Percentiles rank a stretch among this genome's conserved stretches.
phyloP scores from a whole-genome alignment of 1,140 invertebrate species.

The Globodera rostochiensis region DNA sequence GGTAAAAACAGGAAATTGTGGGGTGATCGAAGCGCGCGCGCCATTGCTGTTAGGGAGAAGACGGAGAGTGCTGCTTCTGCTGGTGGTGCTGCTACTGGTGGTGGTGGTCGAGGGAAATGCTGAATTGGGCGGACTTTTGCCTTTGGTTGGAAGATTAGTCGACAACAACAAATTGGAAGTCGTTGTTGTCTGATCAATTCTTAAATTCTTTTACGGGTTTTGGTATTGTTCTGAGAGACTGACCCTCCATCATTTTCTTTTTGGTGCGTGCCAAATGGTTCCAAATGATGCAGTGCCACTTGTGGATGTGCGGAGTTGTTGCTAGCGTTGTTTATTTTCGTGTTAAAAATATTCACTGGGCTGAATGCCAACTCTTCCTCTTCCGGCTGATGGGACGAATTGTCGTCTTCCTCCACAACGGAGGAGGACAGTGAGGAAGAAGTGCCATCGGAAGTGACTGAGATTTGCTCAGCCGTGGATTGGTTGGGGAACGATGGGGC shows the following conservation, averaged over 20 bases:
- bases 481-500: neutral
- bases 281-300: neutral
- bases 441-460: neutral
- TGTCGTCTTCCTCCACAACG: neutral
- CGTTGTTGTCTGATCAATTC: neutral
- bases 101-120: neutral
- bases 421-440: neutral
- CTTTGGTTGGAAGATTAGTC: neutral
- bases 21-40: constrained; percentile 8
- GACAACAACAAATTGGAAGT: neutral
- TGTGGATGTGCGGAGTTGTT: neutral
- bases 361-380: constrained; percentile 12
- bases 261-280: neutral
- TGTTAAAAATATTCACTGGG: neutral
- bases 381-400: neutral
- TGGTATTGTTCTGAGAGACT: neutral
- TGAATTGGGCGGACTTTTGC: neutral
- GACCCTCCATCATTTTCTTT: neutral
- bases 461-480: neutral
- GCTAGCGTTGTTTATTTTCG: neutral
- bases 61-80: neutral
- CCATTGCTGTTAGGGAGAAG: neutral
- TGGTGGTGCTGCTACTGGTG: neutral
- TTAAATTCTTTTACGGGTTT: neutral
- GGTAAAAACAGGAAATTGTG: constrained; percentile 28